Base-by-base conservation (phyloP, 2,113 vertebrate species). In the Psammodynastes pulverulentus region DNA sequence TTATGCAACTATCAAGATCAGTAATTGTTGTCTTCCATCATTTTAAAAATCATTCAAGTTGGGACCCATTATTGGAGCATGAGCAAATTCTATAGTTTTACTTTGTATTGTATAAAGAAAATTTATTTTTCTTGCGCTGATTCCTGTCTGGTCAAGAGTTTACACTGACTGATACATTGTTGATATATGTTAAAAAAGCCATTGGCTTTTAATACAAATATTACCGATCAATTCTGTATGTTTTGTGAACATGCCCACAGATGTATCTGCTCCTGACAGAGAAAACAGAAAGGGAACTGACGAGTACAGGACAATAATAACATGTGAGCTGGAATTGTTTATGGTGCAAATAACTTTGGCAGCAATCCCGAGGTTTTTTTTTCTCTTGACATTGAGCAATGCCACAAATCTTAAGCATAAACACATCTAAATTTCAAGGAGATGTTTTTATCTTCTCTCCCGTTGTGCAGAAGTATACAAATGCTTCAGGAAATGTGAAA, bases 401-500 rank as follows among this genome's bases (percentile, higher is more conserved):
- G 85, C 0, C 93, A 84, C 91, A 90, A 87, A 34, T 19, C 88
- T 86, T 49, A 2, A 95, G 84, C 89, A 96, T 93, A 90, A 67
- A 17, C 0, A 92, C 8, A 23, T 54, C 34, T 52, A 92, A 52
- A 84, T 8, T 93, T 92, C 6, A 0, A 21, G 85, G 90, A 79
- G 46, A 26, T 87, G 15, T 1, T 91, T 95, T 45, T 94, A n/a
- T 39, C 90, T 52, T 91, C 43, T 92, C 45, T 6, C 93, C 1
- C 39, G 10, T 87, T 87, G 46, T 62, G 12, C 29, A 89, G 49
- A 58, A 48, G 24, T 15, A 39, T 79, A 79, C 19, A 39, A 86
- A 91, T 94, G 86, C 24, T 93, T 90, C 87, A 92, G 87, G 26
- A 34, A 91, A 91, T 95, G 91, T 93, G 91, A 86, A 0, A 86